Conservation (phyloP, 1,140 invertebrate genomes). For the Drosophila micromelanica region DNA sequence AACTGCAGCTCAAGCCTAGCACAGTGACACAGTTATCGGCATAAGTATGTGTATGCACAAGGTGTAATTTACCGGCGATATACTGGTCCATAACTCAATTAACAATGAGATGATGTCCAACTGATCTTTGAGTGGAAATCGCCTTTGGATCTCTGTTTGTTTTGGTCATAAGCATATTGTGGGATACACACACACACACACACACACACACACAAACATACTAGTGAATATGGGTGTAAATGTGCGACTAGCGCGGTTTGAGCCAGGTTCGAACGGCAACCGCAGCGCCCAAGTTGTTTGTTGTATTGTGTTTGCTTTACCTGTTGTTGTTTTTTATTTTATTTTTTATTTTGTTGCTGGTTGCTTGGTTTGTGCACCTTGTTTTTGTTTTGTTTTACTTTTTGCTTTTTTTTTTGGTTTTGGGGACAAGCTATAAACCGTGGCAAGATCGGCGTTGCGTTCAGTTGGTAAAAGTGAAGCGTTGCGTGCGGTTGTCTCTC, state of each 20-base stretch:
- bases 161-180: no score
- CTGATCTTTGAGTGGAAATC: slow-evolving; percentile 38
- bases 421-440: slow-evolving; percentile 81
- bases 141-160: slow-evolving; percentile 12
- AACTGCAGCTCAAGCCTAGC: slow-evolving; percentile 47
- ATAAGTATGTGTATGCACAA: not conserved
- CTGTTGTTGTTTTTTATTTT: slow-evolving; percentile 2
- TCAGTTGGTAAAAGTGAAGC: slow-evolving; percentile 84
- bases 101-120: slow-evolving; percentile 59
- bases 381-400: slow-evolving; percentile 29
- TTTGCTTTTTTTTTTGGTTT: slow-evolving; percentile 57
- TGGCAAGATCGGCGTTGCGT: slow-evolving; percentile 80
- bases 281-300: slow-evolving; percentile 23
- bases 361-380: slow-evolving; percentile 22
- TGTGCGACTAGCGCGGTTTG: slow-evolving; percentile 40
- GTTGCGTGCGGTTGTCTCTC: slow-evolving; percentile 77
- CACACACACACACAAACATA: no score
- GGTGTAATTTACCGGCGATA: slow-evolving; percentile 32
- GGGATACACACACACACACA: not conserved
- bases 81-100: slow-evolving; percentile 57
- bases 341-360: slow-evolving; percentile 28
- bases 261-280: slow-evolving; percentile 61
- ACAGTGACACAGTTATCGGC: slow-evolving; percentile 63
- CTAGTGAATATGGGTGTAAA: not conserved
- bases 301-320: slow-evolving; percentile 21